phyloP scores from a whole-genome alignment of 1,140 invertebrate genomes.

The Popillia japonica region DNA sequence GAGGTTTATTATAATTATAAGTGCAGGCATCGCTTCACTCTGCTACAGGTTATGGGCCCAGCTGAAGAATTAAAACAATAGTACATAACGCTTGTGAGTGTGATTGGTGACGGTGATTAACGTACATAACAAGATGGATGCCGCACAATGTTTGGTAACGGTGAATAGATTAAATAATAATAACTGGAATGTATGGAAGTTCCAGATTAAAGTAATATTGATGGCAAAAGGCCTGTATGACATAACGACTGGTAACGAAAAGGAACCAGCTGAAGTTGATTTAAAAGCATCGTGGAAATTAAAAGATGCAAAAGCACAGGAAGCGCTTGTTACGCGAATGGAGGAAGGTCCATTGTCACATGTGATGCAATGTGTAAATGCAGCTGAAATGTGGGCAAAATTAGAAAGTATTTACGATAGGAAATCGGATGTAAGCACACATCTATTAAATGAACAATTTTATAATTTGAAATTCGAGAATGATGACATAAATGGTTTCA shows the following conservation, averaged over 20 bases:
- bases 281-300: constrained; percentile 39
- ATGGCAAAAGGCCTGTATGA: constrained; percentile 31
- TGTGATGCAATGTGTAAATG: constrained; percentile 51
- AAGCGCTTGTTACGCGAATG: constrained; percentile 49
- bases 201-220: constrained; percentile 43
- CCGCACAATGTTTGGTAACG: not conserved
- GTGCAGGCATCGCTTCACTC: not conserved
- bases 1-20: no score
- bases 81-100: no score
- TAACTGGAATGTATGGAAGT: constrained; percentile 45
- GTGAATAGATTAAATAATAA: constrained; percentile 23
- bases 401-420: constrained; percentile 56
- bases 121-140: not conserved
- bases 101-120: no score
- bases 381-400: constrained; percentile 58
- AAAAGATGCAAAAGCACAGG: constrained; percentile 47
- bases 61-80: not conserved
- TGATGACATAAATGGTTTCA: constrained; percentile 44
- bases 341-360: constrained; percentile 51
- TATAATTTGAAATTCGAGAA: constrained; percentile 47
- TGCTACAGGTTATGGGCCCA: not conserved
- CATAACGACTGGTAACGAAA: constrained; percentile 2
- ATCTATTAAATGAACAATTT: constrained; percentile 57
- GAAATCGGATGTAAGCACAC: constrained; percentile 55
- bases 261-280: constrained; percentile 22